Base-by-base conservation (phyloP, 2,888 invertebrate genomes). In the Sycophila texana region DNA sequence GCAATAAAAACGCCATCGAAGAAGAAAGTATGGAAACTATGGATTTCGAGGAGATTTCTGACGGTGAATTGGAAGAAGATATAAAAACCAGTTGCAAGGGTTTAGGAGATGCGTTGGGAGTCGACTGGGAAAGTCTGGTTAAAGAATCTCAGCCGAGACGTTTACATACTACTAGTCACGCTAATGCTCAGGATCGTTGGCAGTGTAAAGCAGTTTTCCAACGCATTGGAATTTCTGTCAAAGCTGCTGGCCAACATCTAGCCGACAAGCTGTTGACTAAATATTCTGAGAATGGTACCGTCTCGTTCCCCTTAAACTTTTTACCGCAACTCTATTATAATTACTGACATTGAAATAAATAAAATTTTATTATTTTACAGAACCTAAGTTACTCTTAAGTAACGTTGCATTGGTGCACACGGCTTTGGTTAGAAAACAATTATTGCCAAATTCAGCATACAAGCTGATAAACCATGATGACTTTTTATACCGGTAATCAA, bases 21-120 rank as follows among this genome's bases (percentile, higher is more conserved):
- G 95, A 95, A 80, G 95, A 95, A 83, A 94, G 94, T 85, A 93
- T 94, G 86, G 93, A 94, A 82, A 93, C 93, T 85, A 92, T 96
- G 87, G 96, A 96, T 87, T 97, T 97, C 91, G 97, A 97, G 90
- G 96, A 97, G 91, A 96, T 97, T 86, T 96, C 96, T 18, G 97
- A 97, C 89, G 97, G 96, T 72, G 97, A 97, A 90, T 91, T 97
- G 53, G 97, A 97, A 88, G 96, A 96, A 88, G 95, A 96, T 68
- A 87, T 90, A 71, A 90, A 90, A 86, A 93, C 95, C 16, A 94
- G 93, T 86, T 92, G 93, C 83, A 94, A 92, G 90, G 94, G 95
- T 53, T 93, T 97, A 81, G 97, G 97, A 5, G 97, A 98, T 90
- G 97, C 97, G n/a, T 91, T 98, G 47, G 97, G 97, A n/a, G 97